Evolutionary conservation across 2,113 vertebrate genomes (phyloP), one percentile per base, ranked within the genome.

Genomic region (Oxyruncus cristatus): DNA sequence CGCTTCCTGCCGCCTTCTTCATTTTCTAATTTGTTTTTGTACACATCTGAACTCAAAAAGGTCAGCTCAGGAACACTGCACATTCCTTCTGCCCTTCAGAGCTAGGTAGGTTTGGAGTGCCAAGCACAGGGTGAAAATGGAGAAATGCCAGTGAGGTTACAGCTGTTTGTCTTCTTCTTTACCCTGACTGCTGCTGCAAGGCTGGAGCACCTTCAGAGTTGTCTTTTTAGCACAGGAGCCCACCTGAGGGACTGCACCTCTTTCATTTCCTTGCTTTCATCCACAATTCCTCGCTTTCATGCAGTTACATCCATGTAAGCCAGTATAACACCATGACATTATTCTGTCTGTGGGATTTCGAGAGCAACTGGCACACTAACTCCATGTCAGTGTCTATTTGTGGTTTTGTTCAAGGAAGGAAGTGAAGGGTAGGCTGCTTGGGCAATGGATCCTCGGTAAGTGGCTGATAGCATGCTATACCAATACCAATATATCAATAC

Each of bases 1-100:
- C 2, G 3, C 62, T 85, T 75, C 66, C 65, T 58, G 37, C 55
- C 2, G 8, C 23, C 6, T 50, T 42, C 84, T 84, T 93, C 14
- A 85, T 78, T 95, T 92, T 91, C 73, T 89, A 18, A 53, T 85
- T 91, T 75, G 73, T 56, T 87, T 88, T 91, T 61, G 62, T 49
- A 62, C 52, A 53, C 74, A 65, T 17, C 21, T 1, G 28, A 84
- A 49, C 46, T 82, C 52, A 20, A 4, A 93, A 85, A 96, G 74
- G 85, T 93, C 87, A 85, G 32, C 26, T 85, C 32, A 28, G 5
- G 56, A 82, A 27, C 42, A n/a, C 42, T 44, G 22, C 22, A n/a
- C 28, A 21, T 26, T 4, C 5, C 52, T 63, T 80, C 58, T 81
- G 70, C 58, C 72, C 27, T 12, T 55, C 33, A 14, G 33, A 76